phyloP scores from a whole-genome alignment of 2,888 invertebrate species.

The Caenorhabditis zanzibari region DNA sequence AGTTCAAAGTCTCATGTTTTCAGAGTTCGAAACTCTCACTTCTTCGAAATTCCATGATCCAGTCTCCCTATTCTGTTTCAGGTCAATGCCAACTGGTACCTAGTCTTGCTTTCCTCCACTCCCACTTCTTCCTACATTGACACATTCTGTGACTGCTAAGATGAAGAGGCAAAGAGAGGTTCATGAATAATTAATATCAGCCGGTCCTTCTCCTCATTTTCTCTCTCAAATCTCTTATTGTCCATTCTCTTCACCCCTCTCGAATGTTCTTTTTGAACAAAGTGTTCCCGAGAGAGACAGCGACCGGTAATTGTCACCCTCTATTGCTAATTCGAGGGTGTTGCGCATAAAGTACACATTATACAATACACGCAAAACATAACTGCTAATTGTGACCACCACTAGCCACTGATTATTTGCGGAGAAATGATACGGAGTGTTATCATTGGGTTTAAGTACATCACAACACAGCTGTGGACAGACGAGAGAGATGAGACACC shows the following conservation, averaged over 20 bases:
- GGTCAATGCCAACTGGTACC: slow-evolving; percentile 21
- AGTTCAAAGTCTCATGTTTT: neutral
- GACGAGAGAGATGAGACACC: neutral
- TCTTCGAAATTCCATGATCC: neutral
- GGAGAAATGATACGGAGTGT: neutral
- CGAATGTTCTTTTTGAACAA: slow-evolving; percentile 38
- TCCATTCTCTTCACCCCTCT: slow-evolving; percentile 5
- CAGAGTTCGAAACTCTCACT: neutral
- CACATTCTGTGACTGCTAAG: slow-evolving; percentile 45
- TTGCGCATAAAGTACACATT: slow-evolving; percentile 9
- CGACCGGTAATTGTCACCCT: slow-evolving; percentile 12
- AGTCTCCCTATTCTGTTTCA: neutral
- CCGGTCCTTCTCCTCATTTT: slow-evolving; percentile 34
- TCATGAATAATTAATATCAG: slow-evolving; percentile 66
- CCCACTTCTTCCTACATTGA: slow-evolving; percentile 23
- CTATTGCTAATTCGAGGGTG: slow-evolving; percentile 16
- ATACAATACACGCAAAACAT: slow-evolving; percentile 15
- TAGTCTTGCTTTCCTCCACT: neutral
- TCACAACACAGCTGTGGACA: slow-evolving; percentile 19
- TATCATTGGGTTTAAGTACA: slow-evolving; percentile 29
- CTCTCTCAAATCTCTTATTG: slow-evolving; percentile 31
- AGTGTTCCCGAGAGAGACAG: slow-evolving; percentile 10
- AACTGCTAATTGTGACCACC: slow-evolving; percentile 2
- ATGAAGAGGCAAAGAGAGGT: slow-evolving; percentile 44
- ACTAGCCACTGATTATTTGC: slow-evolving; percentile 20